These are phyloP conservation scores for Sarcophilus harrisii DNA, from an alignment of 2,797 vertebrate species.

Conservation along the genomic window DNA sequence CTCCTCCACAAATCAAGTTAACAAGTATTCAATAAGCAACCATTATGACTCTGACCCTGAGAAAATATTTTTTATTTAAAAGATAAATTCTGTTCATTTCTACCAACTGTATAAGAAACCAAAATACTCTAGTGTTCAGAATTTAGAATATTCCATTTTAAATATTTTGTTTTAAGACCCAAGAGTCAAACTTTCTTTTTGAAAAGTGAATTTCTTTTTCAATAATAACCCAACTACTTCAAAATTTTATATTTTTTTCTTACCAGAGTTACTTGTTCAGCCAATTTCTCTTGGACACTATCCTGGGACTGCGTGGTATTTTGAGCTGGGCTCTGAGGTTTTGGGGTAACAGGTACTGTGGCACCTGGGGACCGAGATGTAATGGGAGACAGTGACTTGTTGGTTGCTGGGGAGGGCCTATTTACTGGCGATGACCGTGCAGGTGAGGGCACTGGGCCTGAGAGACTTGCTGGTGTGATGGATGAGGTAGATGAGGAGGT, in stretches of 20 bases:
- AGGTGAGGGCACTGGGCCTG: slow-evolving; percentile 82
- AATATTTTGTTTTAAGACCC: neutral
- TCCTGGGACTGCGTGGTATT: slow-evolving; percentile 85
- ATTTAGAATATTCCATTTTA: neutral
- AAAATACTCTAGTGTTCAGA: neutral
- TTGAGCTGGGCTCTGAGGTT: slow-evolving; percentile 86
- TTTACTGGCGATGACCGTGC: slow-evolving; percentile 84
- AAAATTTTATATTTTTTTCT: slow-evolving; percentile 79
- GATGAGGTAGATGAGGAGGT: slow-evolving; percentile 86
- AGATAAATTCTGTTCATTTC: neutral
- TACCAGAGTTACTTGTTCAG: slow-evolving; percentile 89
- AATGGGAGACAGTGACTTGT: slow-evolving; percentile 82
- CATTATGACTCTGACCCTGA: neutral
- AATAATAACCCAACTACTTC: neutral
- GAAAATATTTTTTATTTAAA: neutral
- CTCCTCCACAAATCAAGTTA: neutral
- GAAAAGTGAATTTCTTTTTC: neutral
- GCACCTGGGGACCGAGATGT: slow-evolving; percentile 89
- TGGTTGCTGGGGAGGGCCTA: slow-evolving; percentile 85
- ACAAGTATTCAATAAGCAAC: neutral
- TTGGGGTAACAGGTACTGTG: slow-evolving; percentile 84
- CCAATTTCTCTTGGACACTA: slow-evolving; percentile 89
- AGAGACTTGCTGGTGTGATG: slow-evolving; percentile 81
- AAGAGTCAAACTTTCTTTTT: accelerated
- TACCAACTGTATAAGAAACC: neutral